These are phyloP conservation scores for Narcine bancroftii DNA, from an alignment of 2,113 vertebrate genomes.

Conservation along the genomic window DNA sequence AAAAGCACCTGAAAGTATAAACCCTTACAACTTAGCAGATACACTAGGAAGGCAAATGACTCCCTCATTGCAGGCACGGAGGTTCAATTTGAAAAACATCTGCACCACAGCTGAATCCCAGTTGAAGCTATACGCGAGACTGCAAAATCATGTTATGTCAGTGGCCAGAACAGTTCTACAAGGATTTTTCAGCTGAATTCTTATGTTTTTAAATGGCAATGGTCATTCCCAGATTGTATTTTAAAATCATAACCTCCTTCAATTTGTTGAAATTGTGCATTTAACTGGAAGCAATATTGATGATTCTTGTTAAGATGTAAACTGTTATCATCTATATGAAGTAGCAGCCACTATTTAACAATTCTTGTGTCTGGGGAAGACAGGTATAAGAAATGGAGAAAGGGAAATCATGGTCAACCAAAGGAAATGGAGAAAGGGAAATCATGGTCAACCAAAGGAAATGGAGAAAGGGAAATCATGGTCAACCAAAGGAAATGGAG, in stretches of 20 bases:
- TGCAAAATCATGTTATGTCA: not conserved
- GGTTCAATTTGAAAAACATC: not conserved
- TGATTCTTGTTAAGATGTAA: not conserved
- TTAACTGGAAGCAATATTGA: not conserved
- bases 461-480: too few relatives aligned
- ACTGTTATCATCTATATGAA: not conserved
- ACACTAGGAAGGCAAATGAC: not conserved
- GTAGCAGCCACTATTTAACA: not conserved
- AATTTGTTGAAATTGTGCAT: not conserved
- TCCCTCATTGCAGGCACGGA: not conserved
- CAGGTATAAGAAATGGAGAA: too few relatives aligned
- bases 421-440: too few relatives aligned
- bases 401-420: too few relatives aligned
- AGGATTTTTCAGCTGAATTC: not conserved
- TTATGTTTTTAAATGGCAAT: not conserved
- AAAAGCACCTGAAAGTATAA: not conserved
- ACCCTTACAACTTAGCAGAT: not conserved
- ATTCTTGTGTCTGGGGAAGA: not conserved
- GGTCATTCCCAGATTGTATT: not conserved
- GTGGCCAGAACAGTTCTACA: not conserved
- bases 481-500: too few relatives aligned
- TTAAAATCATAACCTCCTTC: not conserved
- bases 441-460: too few relatives aligned
- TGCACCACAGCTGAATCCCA: not conserved
- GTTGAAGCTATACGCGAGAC: too few relatives aligned